Evolutionary conservation across 2,797 vertebrate species (phyloP).

Genomic region (Xenentodon cancila): DNA sequence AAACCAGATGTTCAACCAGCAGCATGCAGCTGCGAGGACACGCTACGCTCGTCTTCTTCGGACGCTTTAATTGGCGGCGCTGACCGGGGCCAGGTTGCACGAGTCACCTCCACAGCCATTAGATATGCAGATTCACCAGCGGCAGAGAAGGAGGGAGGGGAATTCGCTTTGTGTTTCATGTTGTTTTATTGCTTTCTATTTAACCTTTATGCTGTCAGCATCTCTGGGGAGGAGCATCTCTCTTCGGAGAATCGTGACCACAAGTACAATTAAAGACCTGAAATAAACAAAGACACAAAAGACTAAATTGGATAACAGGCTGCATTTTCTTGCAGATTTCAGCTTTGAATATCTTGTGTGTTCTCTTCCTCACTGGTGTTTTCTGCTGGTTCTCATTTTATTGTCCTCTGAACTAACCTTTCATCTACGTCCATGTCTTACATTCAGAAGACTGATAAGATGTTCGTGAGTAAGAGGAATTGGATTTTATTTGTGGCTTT

Average conservation of each 20-base stretch:
- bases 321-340: background rate
- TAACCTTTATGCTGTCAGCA: conserved; percentile 31
- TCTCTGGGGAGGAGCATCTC: background rate
- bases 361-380: too few relatives aligned
- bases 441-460: too few relatives aligned
- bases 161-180: conserved; percentile 1
- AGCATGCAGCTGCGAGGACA: conserved; percentile 1
- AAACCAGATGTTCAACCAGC: conserved; percentile 46
- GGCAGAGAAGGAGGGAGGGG: background rate
- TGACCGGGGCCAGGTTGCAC: conserved; percentile 31
- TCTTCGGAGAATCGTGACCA: background rate
- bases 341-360: background rate
- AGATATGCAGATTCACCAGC: conserved; percentile 56
- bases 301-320: background rate
- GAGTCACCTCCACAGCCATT: conserved; percentile 64
- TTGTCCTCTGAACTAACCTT: too few relatives aligned
- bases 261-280: conserved; percentile 6
- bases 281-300: background rate
- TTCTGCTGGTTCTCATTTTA: too few relatives aligned
- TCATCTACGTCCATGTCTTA: too few relatives aligned
- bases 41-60: conserved; percentile 7
- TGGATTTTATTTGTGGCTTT: too few relatives aligned
- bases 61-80: conserved; percentile 54
- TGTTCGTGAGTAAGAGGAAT: too few relatives aligned
- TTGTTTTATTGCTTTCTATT: conserved; percentile 17